Evolutionary conservation across 2,797 vertebrate species (phyloP), one percentile per base, ranked within the genome.

Genomic region (Salmo trutta): DNA sequence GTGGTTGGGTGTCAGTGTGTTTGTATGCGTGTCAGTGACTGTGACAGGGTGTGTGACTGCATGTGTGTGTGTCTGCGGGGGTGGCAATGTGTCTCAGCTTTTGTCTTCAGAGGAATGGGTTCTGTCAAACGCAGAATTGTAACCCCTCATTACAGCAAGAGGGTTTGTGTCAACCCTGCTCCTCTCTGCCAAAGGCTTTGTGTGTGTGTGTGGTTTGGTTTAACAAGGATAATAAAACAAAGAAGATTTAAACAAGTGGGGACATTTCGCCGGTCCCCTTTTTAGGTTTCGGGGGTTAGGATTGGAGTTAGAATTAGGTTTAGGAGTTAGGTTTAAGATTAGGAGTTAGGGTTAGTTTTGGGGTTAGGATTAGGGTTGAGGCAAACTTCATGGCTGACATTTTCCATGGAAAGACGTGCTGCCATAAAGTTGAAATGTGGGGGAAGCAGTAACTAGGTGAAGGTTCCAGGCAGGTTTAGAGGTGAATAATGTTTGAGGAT

Each of bases 61-160:
- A 17, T 59, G 62, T 54, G 41, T 59, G 27, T 67, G 41, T 71
- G 14, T 81, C 68, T 81, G 59, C 56, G 47, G 78, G 72, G 67
- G 76, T 52, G 54, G 73, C 78, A 77, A 64, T 64, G 66, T 81
- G 76, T 84, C 85, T 73, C 75, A 59, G 84, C 78, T 83, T 87
- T 86, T 87, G 82, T 88, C 84, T 87, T 83, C 71, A 80, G 80
- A 87, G 73, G 53, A 83, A 85, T 80, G 76, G 81, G 59, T 51
- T 72, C 76, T 85, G 81, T 86, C 83, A 87, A 87, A 85, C 79
- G 79, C 68, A 85, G 83, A 88, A 86, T 84, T 83, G 89, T 84
- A 65, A 81, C 81, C 72, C 83, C 83, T 36, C 29, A 29, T 84
- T 79, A 80, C 79, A 80, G 73, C 70, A 29, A 79, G 79, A 33